Conservation (phyloP, 2,113 vertebrate genomes). For the Columba livia region DNA sequence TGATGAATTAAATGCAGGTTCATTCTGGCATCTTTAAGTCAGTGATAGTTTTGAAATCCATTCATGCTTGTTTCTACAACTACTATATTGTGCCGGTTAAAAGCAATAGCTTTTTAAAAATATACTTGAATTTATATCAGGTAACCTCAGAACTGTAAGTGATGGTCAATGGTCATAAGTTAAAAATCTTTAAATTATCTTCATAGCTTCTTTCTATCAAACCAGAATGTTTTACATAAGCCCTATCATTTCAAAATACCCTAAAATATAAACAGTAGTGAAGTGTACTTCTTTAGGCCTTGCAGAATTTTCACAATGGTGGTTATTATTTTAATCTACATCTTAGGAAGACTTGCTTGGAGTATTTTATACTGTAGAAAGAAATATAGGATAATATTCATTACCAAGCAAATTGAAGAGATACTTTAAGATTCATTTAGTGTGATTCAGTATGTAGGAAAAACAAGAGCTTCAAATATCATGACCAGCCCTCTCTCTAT, state of each 20-base stretch:
- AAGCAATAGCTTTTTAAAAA: neutral
- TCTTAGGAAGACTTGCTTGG: neutral
- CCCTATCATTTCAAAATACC: neutral
- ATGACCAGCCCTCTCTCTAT: neutral
- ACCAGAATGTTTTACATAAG: neutral
- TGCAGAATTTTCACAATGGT: neutral
- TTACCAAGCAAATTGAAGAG: neutral
- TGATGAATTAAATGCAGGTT: neutral
- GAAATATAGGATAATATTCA: neutral
- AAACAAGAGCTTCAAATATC: neutral
- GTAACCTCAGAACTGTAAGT: neutral
- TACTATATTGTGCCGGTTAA: neutral
- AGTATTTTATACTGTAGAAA: neutral
- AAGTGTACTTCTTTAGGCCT: neutral
- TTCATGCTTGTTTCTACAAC: neutral
- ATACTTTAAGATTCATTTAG: neutral
- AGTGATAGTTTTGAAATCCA: neutral
- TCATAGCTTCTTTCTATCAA: neutral
- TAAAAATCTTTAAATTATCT: neutral
- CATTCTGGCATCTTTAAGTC: neutral
- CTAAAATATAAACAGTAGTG: neutral
- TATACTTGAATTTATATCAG: neutral
- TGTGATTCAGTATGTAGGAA: neutral
- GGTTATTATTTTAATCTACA: neutral
- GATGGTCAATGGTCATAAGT: neutral